A percentile compares a stretch with the other conserved stretches of the same genome.
These are phyloP conservation scores for Daktulosphaira vitifoliae DNA, from an alignment of 1,140 invertebrate species.

Conservation along the genomic window DNA sequence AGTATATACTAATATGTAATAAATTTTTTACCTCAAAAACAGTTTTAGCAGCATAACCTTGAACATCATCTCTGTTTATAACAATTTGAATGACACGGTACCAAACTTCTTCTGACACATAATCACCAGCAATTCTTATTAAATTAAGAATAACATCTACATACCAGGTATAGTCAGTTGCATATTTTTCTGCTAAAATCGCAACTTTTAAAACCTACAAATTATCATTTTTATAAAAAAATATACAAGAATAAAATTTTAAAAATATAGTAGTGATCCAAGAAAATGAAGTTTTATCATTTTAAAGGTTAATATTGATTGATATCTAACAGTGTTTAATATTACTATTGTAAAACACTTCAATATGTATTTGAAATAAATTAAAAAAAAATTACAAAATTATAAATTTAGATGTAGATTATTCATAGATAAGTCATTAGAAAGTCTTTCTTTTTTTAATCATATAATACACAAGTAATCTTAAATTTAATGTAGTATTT, in stretches of 20 bases:
- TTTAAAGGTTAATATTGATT: too few species aligned
- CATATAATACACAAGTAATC: too few species aligned
- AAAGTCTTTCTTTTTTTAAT: too few species aligned
- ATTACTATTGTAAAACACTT: too few species aligned
- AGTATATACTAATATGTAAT: neutral
- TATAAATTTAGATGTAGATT: too few species aligned
- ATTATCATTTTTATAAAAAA: neutral
- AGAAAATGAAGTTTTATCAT: too few species aligned
- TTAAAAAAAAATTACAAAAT: too few species aligned
- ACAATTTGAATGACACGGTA: slow-evolving; percentile 99
- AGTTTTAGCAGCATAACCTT: slow-evolving; percentile 98
- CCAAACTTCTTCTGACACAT: slow-evolving; percentile 97
- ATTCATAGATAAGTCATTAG: too few species aligned
- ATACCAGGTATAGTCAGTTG: slow-evolving; percentile 97
- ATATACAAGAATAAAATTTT: neutral
- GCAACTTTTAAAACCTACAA: slow-evolving; percentile 87
- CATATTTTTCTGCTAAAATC: slow-evolving; percentile 98
- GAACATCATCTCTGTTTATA: slow-evolving; percentile 97
- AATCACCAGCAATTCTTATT: slow-evolving; percentile 98
- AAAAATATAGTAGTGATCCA: too few species aligned
- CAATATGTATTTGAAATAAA: too few species aligned
- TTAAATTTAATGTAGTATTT: too few species aligned
- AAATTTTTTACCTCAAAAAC: slow-evolving; percentile 86
- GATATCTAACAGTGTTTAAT: too few species aligned
- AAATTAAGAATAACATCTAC: slow-evolving; percentile 99